Percentiles rank a stretch among this genome's conserved stretches.
phyloP scores from a whole-genome alignment of 2,888 invertebrate genomes.

The Cantharis rufa region DNA sequence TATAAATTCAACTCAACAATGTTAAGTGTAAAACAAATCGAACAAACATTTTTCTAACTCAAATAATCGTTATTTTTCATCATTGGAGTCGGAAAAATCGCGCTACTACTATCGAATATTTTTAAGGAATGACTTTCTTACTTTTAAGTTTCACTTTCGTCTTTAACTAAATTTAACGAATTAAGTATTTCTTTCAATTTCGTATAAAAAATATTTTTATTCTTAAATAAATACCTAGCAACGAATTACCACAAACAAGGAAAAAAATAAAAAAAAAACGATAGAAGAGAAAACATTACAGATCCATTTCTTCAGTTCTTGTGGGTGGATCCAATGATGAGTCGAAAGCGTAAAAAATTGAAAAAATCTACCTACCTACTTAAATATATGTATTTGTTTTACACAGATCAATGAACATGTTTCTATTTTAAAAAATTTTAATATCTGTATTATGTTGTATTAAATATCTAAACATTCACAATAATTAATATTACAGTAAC shows the following conservation, averaged over 20 bases:
- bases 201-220: neutral
- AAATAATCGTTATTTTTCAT: neutral
- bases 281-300: neutral
- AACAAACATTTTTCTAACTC: neutral
- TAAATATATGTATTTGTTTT: conserved; percentile 3
- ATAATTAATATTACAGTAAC: conserved; percentile 48
- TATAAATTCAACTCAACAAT: neutral
- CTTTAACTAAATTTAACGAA: neutral
- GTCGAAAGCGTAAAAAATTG: neutral
- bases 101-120: neutral
- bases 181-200: neutral
- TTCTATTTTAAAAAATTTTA: neutral
- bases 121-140: neutral
- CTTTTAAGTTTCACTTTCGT: neutral
- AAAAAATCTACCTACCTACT: neutral
- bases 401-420: neutral
- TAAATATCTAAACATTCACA: conserved; percentile 48
- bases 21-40: conserved; percentile 13
- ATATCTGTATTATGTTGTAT: conserved; percentile 34
- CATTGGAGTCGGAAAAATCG: neutral
- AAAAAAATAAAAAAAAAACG: neutral
- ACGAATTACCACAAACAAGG: neutral
- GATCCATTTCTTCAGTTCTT: neutral
- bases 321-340: neutral
- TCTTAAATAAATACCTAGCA: neutral